Evolutionary conservation across 2,113 vertebrate species (phyloP), one percentile per base, ranked within the genome.

Genomic region (Cyrtonyx montezumae): DNA sequence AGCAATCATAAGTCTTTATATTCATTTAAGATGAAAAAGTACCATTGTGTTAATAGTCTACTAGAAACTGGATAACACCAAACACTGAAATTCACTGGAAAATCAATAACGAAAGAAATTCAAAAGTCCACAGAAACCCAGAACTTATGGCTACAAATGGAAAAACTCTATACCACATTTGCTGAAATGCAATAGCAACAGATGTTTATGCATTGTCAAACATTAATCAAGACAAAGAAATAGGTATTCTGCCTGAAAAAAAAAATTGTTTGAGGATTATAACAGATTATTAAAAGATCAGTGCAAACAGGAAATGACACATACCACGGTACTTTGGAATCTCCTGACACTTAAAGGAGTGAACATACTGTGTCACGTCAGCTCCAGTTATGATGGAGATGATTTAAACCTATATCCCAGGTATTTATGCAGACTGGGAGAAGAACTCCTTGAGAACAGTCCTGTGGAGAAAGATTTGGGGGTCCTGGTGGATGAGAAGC

Each of bases 181-280:
- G 53, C 84, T 94, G 80, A 94, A 62, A 65, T 65, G 61, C 79
- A 92, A 61, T 26, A 88, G 28, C 62, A 94, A 37, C 63, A 96
- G 15, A 15, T 87, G 78, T 79, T 91, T 18, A 45, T 58, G 36
- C 40, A 25, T 59, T 78, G 55, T 30, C 51, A 84, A 78, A 48
- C 75, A 82, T 42, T 78, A 89, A 36, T 88, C 48, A 91, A 90
- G 75, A 85, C 46, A 81, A 66, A 68, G 42, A 48, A 32, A 30
- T 1, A 55, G 25, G 63, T 70, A 84, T 56, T 66, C 23, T 1
- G 2, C 55, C 17, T 68, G 69, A 66, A 88, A 92, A 92, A 85
- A 93, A 80, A 3, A 3, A 85, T 49, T 84, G 48, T 61, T 93
- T 63, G 30, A 84, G 26, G 49, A 90, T 94, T 79, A 53, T 91